Conservation (phyloP, 2,113 vertebrate genomes). For the Emydura subglobosa region DNA sequence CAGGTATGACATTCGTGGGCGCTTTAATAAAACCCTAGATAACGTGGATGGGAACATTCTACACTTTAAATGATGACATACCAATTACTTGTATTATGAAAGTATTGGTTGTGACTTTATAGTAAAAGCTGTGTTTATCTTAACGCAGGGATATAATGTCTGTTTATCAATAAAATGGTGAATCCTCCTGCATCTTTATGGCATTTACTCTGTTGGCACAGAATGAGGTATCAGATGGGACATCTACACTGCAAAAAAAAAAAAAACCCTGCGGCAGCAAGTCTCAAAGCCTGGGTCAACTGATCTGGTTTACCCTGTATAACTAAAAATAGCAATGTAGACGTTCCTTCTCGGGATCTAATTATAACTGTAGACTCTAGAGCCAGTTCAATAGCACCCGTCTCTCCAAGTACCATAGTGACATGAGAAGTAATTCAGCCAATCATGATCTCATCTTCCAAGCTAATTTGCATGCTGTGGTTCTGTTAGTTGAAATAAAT, state of each 20-base stretch:
- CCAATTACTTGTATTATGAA: not conserved
- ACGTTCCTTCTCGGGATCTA: not conserved
- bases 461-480: not conserved
- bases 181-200: not conserved
- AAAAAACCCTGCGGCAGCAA: not conserved
- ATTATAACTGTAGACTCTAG: not conserved
- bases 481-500: not conserved
- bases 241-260: not conserved
- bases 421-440: not conserved
- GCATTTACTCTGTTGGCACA: not conserved
- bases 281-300: not conserved
- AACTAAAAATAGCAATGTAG: not conserved
- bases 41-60: rapidly evolving
- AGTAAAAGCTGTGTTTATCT: not conserved
- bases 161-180: not conserved
- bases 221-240: not conserved
- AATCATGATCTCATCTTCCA: not conserved
- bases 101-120: not conserved
- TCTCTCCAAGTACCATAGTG: not conserved
- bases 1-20: not conserved
- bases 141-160: not conserved
- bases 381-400: not conserved
- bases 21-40: not conserved
- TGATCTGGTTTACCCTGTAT: not conserved
- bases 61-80: not conserved